Evolutionary conservation across 2,113 vertebrate genomes (phyloP).

Genomic region (Crotophaga sulcirostris): DNA sequence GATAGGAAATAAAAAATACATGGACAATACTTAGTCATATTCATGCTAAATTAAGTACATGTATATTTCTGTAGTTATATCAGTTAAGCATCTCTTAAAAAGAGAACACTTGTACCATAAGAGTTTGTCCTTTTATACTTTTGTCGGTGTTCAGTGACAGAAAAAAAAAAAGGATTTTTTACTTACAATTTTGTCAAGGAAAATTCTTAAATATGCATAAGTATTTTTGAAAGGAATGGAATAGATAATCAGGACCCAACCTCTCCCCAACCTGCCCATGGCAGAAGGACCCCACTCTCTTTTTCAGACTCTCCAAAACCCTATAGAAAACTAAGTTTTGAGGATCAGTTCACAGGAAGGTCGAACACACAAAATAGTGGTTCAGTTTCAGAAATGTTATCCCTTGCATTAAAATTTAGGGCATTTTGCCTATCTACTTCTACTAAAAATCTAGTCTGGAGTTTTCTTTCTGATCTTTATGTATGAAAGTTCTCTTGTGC

Average conservation of each 20-base stretch:
- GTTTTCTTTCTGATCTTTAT: neutral
- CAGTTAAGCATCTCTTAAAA: neutral
- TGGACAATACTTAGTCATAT: accelerated
- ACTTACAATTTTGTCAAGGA: neutral
- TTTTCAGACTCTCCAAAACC: neutral
- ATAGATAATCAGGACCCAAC: neutral
- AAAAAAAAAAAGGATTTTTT: neutral
- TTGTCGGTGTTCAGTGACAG: neutral
- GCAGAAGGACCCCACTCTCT: no score
- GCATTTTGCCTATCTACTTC: neutral
- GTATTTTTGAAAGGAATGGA: neutral
- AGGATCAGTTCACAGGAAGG: neutral
- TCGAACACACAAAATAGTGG: neutral
- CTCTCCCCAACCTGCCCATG: no score
- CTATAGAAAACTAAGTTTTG: neutral
- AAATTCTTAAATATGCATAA: neutral
- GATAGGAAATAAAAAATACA: neutral
- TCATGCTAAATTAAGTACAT: neutral
- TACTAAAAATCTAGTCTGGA: neutral
- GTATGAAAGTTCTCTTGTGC: neutral
- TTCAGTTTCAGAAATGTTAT: neutral
- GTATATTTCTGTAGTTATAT: neutral
- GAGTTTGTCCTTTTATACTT: neutral
- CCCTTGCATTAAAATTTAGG: neutral
- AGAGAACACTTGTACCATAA: neutral